Evolutionary conservation across 2,113 vertebrate species (phyloP), one percentile per base, ranked within the genome.

Genomic region (Oreotrochilus melanogaster): DNA sequence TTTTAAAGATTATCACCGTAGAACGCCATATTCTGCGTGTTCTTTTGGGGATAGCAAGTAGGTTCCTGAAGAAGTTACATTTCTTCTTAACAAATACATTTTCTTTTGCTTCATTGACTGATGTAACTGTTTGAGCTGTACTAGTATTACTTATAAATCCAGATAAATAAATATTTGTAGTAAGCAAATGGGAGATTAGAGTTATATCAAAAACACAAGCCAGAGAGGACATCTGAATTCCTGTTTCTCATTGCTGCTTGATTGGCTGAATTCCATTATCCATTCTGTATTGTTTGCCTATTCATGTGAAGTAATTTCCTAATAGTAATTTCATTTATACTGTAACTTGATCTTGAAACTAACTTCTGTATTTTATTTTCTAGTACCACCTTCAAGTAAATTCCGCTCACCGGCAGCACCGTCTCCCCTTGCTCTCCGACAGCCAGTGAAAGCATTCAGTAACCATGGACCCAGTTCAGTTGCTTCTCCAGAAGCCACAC

Each of bases 321-420:
- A n/a, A 4, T n/a, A 66, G 80, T 84, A 16, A 78, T 80, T 66
- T 60, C 43, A 27, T 37, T 53, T 66, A 9, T 7, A 21, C 0
- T 37, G 25, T 48, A 45, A 33, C 16, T 14, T 54, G 67, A 58
- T 18, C 81, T 80, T 83, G 86, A 60, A 54, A 84, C 65, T 86
- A 33, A 71, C 39, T 47, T 88, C 73, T 95, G 16, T 91, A 4
- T 92, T 96, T 86, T 88, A 84, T 78, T 94, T 96, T 95, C 18
- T 98, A 99, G 99, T 99, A 96, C 99, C 99, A 57, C 99, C 99
- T 96, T 99, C 99, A 73, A 99, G 99, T 97, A 99, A 99, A 79
- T 98, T 99, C 95, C 98, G 99, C 56, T 98, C 99, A 17, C 99
- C 99, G 8, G 98, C 97, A 62, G 98, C 99, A 10, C 99, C 99